A percentile compares a stretch with the other conserved stretches of the same genome.
Evolutionary conservation across 2,888 invertebrate species (phyloP).

Genomic region (Pedicia rivosa): DNA sequence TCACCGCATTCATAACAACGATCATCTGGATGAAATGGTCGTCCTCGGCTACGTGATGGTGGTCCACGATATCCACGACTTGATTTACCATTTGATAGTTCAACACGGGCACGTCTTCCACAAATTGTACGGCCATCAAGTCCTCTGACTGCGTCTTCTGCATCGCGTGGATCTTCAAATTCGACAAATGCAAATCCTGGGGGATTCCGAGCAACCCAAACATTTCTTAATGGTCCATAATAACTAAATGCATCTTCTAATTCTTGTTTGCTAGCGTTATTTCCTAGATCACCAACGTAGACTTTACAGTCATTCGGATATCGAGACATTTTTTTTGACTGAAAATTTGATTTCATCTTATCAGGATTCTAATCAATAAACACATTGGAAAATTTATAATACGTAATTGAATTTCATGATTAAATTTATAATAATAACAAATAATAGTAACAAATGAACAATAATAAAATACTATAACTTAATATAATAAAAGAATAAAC

Average conservation of each 20-base stretch:
- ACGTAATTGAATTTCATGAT: too few relatives aligned
- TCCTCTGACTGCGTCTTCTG: constrained; percentile 72
- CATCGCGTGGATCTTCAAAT: constrained; percentile 79
- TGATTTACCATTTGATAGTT: constrained; percentile 77
- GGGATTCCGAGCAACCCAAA: constrained; percentile 89
- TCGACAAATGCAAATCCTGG: constrained; percentile 93
- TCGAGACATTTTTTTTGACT: constrained; percentile 45
- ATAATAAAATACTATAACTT: too few relatives aligned
- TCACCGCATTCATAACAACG: constrained; percentile 91
- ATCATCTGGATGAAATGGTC: constrained; percentile 77
- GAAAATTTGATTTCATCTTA: too few relatives aligned
- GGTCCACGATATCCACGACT: constrained; percentile 21
- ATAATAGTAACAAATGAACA: too few relatives aligned
- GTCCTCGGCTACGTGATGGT: constrained; percentile 16
- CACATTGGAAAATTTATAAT: too few relatives aligned
- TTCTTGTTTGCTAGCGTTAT: constrained; percentile 81
- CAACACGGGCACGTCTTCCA: constrained; percentile 79
- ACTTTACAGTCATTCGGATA: constrained; percentile 82
- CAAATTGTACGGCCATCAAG: constrained; percentile 70
- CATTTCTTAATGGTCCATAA: constrained; percentile 82
- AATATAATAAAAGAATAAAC: too few relatives aligned
- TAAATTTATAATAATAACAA: too few relatives aligned
- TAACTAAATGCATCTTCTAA: constrained; percentile 85
- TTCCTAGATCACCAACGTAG: constrained; percentile 90
- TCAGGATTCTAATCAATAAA: too few relatives aligned